Conservation (phyloP, 2,113 vertebrate species). For the Acrocephalus arundinaceus region DNA sequence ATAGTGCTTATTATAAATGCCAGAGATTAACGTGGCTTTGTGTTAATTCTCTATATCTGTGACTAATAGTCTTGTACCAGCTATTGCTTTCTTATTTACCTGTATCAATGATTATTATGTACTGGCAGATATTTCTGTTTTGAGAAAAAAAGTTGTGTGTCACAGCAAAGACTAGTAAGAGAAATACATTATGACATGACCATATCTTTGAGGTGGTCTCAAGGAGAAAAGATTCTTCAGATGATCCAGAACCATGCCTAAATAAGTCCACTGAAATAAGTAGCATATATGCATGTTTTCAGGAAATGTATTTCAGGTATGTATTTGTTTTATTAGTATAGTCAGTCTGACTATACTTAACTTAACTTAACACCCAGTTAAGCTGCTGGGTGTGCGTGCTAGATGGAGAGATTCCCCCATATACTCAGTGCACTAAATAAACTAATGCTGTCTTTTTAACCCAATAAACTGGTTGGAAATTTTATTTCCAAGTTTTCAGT, state of each 20-base stretch:
- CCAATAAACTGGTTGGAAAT: neutral
- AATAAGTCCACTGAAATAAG: neutral
- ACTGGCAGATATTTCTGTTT: neutral
- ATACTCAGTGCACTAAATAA: rapidly evolving
- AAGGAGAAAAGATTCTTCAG: neutral
- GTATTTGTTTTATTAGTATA: neutral
- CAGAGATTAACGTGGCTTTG: neutral
- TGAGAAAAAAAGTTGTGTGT: neutral
- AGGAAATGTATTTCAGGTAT: neutral
- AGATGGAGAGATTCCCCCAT: neutral
- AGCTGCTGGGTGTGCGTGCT: neutral
- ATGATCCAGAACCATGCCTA: neutral
- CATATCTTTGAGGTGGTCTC: neutral
- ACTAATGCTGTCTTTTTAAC: neutral
- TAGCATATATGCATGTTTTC: neutral
- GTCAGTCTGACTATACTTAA: too few relatives aligned
- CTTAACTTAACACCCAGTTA: too few relatives aligned
- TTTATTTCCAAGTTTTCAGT: neutral
- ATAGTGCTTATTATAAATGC: neutral
- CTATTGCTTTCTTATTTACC: neutral
- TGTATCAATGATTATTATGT: neutral
- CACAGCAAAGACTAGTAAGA: neutral
- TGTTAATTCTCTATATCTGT: neutral
- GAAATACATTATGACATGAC: neutral
- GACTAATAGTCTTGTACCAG: neutral